These are phyloP conservation scores for Pelochelys cantorii DNA, from an alignment of 2,797 vertebrate species.

Conservation along the genomic window DNA sequence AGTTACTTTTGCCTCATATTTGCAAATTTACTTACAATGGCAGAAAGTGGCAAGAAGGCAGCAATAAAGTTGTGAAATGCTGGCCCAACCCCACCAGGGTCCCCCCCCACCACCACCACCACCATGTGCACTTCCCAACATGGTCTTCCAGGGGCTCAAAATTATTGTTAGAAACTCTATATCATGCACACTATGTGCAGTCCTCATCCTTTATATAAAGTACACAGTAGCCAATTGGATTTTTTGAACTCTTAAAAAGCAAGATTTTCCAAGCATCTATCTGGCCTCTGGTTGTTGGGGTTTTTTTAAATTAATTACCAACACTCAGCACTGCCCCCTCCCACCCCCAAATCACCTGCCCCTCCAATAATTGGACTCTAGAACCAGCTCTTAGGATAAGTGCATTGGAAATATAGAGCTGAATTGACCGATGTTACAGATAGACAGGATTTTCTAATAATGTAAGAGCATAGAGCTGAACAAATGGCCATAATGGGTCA, in stretches of 20 bases:
- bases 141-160: neutral
- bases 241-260: neutral
- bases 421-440: neutral
- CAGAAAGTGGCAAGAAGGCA: neutral
- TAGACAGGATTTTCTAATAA: neutral
- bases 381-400: neutral
- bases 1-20: neutral
- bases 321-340: neutral
- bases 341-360: neutral
- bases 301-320: neutral
- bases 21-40: slow-evolving; percentile 6
- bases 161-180: neutral
- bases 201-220: neutral
- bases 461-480: neutral
- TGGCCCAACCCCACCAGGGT: neutral
- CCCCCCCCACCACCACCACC: neutral
- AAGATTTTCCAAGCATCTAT: neutral
- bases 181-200: neutral
- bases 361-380: neutral
- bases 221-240: neutral
- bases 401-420: neutral
- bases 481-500: neutral
- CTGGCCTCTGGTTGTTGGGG: neutral
- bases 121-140: neutral
- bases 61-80: neutral